Base-by-base conservation (phyloP, 2,888 invertebrate genomes). In the Zele albiditarsus region DNA sequence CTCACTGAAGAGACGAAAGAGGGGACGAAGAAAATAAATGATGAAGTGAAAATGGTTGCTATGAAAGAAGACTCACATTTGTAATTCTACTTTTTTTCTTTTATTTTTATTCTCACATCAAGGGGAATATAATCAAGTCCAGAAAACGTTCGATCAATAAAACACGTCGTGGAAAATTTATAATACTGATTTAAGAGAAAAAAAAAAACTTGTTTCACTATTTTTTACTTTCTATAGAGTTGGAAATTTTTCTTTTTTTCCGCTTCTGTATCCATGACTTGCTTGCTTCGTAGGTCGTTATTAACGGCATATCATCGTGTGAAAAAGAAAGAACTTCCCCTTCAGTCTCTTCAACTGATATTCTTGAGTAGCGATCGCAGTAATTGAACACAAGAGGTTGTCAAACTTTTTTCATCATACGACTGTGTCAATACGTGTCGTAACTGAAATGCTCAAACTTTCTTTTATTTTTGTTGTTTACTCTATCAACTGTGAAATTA, bases 331-430 rank as follows among this genome's bases (percentile, higher is more conserved):
- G 6, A 2, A 4, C 12, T 42, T 53, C 8, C 6, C 0, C 6
- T 20, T 20, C 53, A n/a, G 27, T 60, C 8, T 8, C 53, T 49
- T 49, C n/a, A 10, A 25, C 57, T 60, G 27, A 16, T 27, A 27
- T 60, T 28, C 28, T n/a, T 20, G 20, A 53, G 53, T 23, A 20
- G 28, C 28, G 27, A 60, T 60, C 14, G 53, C 1, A 27, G 60
- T 60, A 60, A 60, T 27, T 12, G 60, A 27, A 14, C 28, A 60
- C 28, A 60, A 28, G 60, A 16, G 60, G 27, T 60, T 60, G 60
- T 27, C 27, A 60, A 60, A 60, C 60, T 60, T 60, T 60, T 60
- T 60, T 60, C 60, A 60, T 60, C 28, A 60, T 60, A 27, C 60
- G 27, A 27, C 23, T 58, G 20, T 58, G 25, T 38, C 38, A 8